These are phyloP conservation scores for Drosophila orena DNA, from an alignment of 1,140 invertebrate species.

Conservation along the genomic window DNA sequence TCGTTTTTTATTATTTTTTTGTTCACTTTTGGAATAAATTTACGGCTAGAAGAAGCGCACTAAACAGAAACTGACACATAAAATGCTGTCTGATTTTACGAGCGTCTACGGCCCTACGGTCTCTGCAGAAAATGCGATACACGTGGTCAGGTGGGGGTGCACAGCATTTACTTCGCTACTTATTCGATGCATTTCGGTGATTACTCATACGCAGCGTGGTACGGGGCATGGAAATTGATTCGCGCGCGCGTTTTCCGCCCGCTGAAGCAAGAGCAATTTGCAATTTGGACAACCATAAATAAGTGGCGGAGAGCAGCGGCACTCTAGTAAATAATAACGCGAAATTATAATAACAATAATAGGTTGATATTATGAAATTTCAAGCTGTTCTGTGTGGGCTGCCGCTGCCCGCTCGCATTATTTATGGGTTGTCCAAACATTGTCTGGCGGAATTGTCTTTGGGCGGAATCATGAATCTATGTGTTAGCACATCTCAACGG, in stretches of 20 bases:
- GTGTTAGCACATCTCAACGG: conserved; percentile 66
- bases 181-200: conserved; percentile 35
- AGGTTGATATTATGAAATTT: conserved; percentile 63
- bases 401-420: conserved; percentile 32
- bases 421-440: conserved; percentile 70
- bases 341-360: conserved; percentile 32
- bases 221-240: conserved; percentile 8
- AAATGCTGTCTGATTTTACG: conserved; percentile 50
- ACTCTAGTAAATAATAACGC: conserved; percentile 25
- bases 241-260: conserved; percentile 49
- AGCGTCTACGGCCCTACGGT: conserved; percentile 22
- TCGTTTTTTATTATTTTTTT: conserved; percentile 24
- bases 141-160: conserved; percentile 40
- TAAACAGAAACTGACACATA: conserved; percentile 72
- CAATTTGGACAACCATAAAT: conserved; percentile 50
- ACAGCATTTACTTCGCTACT: conserved; percentile 1
- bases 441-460: conserved; percentile 47
- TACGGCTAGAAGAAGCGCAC: conserved; percentile 55
- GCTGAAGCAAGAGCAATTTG: conserved; percentile 58
- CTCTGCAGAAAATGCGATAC: conserved; percentile 25
- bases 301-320: conserved; percentile 30
- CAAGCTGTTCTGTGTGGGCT: conserved; percentile 41
- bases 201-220: conserved; percentile 73
- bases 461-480: conserved; percentile 47
- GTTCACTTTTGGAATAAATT: conserved; percentile 53